Evolutionary conservation across 2,113 vertebrate genomes (phyloP).

Genomic region (Alces alces): DNA sequence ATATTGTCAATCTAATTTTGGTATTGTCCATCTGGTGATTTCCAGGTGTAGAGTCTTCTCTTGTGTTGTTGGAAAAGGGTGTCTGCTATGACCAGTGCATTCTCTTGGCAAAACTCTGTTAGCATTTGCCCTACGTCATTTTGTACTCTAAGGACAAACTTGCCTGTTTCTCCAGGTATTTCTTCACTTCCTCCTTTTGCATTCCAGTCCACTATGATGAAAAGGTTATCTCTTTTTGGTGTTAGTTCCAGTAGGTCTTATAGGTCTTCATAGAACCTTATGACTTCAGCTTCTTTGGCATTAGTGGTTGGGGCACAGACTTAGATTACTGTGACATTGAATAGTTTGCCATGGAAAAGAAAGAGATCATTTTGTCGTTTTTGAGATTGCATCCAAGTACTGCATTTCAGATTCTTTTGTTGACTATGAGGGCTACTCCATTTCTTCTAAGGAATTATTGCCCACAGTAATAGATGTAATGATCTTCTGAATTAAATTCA

Average conservation of each 20-base stretch:
- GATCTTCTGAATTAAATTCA: background rate
- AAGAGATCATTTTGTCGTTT: background rate
- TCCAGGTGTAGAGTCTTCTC: background rate
- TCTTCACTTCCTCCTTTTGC: background rate
- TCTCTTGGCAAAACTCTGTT: background rate
- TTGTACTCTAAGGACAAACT: background rate
- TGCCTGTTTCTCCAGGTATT: background rate
- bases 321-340: background rate
- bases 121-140: background rate
- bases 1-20: background rate
- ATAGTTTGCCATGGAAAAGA: accelerated
- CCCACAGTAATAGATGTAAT: background rate
- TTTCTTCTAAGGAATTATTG: background rate
- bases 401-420: background rate
- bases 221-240: background rate
- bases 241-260: background rate
- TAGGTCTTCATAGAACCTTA: background rate
- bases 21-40: background rate
- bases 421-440: background rate
- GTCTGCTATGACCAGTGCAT: background rate
- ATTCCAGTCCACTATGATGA: background rate
- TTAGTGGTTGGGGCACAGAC: background rate
- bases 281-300: background rate
- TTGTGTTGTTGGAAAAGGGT: background rate
- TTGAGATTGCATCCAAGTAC: background rate